Conservation (phyloP, 1,140 invertebrate species). For the Habropoda laboriosa region DNA sequence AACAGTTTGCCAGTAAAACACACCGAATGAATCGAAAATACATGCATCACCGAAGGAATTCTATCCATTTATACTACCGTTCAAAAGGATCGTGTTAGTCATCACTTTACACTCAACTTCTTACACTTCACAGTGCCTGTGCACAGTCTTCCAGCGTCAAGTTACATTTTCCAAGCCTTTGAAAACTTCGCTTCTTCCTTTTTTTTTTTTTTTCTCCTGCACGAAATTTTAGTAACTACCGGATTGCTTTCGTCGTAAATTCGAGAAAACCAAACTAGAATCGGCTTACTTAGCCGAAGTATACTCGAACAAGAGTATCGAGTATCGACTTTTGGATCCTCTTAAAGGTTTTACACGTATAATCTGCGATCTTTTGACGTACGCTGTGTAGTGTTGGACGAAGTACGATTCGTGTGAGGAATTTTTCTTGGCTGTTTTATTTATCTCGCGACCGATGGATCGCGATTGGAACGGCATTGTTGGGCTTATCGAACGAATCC, state of each 20-base stretch:
- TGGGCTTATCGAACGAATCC: too few species aligned
- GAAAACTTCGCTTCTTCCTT: neutral
- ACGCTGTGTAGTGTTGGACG: neutral
- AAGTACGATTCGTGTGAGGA: neutral
- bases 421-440: neutral
- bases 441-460: too few species aligned
- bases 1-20: constrained; percentile 14
- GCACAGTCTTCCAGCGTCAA: neutral
- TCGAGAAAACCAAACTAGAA: neutral
- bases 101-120: constrained; percentile 14
- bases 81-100: constrained; percentile 19
- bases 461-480: too few species aligned
- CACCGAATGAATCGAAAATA: constrained; percentile 32
- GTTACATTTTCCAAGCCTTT: constrained; percentile 7
- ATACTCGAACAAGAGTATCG: neutral
- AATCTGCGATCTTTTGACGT: too few species aligned
- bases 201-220: too few species aligned
- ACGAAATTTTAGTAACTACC: neutral
- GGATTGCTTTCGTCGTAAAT: neutral
- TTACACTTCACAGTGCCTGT: constrained; percentile 8
- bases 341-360: neutral
- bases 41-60: constrained; percentile 8
- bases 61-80: too few species aligned
- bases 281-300: too few species aligned
- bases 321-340: neutral